Evolutionary conservation across 2,113 vertebrate species (phyloP), one percentile per base, ranked within the genome.

Genomic region (Dasyornis broadbenti): DNA sequence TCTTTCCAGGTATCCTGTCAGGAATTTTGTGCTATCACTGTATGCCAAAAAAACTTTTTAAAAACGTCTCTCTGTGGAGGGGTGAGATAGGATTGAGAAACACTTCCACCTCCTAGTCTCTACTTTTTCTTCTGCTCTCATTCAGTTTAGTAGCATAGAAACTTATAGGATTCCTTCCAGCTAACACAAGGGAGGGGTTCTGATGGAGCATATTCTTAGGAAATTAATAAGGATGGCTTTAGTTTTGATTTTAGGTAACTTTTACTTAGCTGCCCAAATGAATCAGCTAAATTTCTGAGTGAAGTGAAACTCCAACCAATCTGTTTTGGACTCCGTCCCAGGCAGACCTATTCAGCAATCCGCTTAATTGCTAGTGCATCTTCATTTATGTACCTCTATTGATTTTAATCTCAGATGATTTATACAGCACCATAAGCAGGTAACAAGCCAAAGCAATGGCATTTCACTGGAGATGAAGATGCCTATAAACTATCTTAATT

Each of bases 381-480:
- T 96, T 94, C 94, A 93, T 96, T 94, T 95, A 89, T 90, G 79
- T 78, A 83, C 71, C 42, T 75, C 88, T 96, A 94, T 94, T 90
- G 96, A 96, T 96, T 95, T 95, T 96, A 94, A 95, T 97, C 71
- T 92, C 82, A 1, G 3, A 86, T 95, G 82, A 96, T 94, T 95
- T 97, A 93, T 90, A 47, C 68, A 73, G 37, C 60, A 78, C 30
- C 68, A 70, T 80, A 81, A 90, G 52, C 47, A 89, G 42, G 42
- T 94, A 94, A 90, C 76, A 90, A 96, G 68, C 54, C 50, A 83
- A 95, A 93, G 68, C 45, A 83, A 73, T 92, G 82, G 3, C 80
- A 92, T 89, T 95, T 92, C 65, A 83, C 59, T 59, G 71, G 50
- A 82, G 60, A 90, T 63, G 42, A 93, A 83, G 47, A 81, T 54